Evolutionary conservation across 1,140 invertebrate species (phyloP), one percentile per base, ranked within the genome.

Genomic region (Solenopsis fugax): DNA sequence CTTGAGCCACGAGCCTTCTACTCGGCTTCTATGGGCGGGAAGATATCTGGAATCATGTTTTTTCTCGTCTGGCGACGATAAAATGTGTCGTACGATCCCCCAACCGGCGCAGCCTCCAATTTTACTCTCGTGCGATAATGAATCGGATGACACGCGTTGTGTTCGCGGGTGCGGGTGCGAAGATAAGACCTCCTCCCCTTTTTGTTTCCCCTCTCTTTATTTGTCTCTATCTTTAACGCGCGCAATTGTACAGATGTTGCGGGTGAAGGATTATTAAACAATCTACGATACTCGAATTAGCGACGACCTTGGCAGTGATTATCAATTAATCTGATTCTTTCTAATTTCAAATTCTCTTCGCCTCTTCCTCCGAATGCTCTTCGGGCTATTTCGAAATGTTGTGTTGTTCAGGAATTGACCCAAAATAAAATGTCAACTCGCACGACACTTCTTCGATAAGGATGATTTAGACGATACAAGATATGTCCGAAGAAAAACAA

Each of bases 21-120:
- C 18, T 48, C 12, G 21, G 12, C 5, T 45, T 58, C 3, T 3
- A 7, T 16, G n/a, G 16, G 21, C 7, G 34, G 18, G 12, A 45
- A 65, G 69, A 45, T 89, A 90, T 90, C 89, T 77, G 7, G 37
- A 87, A 87, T 89, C 85, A 54, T 58, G 52, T 80, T 73, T 89
- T 89, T 90, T 82, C 86, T 64, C 88, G 89, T 90, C 89, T 90
- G 86, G 37, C 12, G 0, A 9, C 41, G 89, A 90, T 90, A 87
- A 81, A 56, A 29, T 1, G 58, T 58, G 54, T 88, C 82, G 75
- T 76, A 80, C 54, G 64, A 86, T 81, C n/a, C 56, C 48, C 21
- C 72, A 65, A 18, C 13, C 24, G 54, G 37, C 41, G 24, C 24
- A 60, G 52, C 41, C 52, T 45, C 18, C 24, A 34, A 60, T 73